Evolutionary conservation across 2,888 invertebrate genomes (phyloP), one percentile per base, ranked within the genome.

Genomic region (Agonopterix heracliana): DNA sequence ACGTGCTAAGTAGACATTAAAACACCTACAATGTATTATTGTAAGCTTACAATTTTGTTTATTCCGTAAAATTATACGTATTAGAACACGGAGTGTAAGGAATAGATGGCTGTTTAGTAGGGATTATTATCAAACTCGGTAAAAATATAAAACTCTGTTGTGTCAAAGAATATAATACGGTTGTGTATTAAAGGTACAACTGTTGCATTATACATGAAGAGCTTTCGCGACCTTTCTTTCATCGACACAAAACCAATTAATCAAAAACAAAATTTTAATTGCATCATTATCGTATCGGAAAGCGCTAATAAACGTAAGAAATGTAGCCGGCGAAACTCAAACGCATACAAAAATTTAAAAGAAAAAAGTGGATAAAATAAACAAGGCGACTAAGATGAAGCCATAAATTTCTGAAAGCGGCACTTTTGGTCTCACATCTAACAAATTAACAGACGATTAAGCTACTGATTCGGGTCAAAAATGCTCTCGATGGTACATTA

Each of bases 361-460:
- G 66, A 61, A 66, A 66, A 70, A 66, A 58, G 62, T 63, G 68
- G 67, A 69, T 71, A 66, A 75, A 78, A 79, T 72, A 74, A 76
- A 79, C 77, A 75, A 66, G 74, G 72, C 71, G 73, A 74, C 69
- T 64, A 68, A 75, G 72, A 87, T 87, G 74, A 85, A 88, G 87
- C 77, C 67, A 87, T 88, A 87, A 88, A 88, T 87, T 76, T 63
- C 65, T 54, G 52, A 56, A 60, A 68, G 83, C 86, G 87, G 87
- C 78, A 65, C 83, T 79, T 82, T 84, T 80, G 68, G 72, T 69
- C 70, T 73, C 71, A 65, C 66, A 70, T 79, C 69, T 83, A 85
- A 88, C 88, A 88, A 88, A 87, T 88, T 87, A 87, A 87, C 84
- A 70, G 76, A 52, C 79, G 81, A 87, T 87, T 86, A 84, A 78